Conservation (phyloP, 1,140 invertebrate species). For the Euwallacea fornicatus region DNA sequence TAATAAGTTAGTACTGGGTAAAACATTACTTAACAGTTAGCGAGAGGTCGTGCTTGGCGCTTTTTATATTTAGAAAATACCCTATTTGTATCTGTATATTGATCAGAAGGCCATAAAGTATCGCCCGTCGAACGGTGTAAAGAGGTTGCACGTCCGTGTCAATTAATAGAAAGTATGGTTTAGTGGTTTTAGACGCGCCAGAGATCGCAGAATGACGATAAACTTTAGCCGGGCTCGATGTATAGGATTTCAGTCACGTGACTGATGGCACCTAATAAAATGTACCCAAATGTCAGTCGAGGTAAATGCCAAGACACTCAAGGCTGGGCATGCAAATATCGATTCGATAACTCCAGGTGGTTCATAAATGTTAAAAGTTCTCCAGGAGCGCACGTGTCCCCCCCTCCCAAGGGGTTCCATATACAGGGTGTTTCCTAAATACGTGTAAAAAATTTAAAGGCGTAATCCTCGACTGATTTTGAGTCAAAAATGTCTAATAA, state of each 20-base stretch:
- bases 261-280: not conserved
- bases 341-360: no score
- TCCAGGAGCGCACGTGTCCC: no score
- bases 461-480: no score
- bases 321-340: no score
- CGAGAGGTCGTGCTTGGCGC: constrained; percentile 24
- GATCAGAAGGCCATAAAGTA: constrained; percentile 30
- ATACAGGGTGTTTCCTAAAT: no score
- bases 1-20: constrained; percentile 16
- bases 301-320: no score
- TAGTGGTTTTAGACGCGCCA: constrained; percentile 11
- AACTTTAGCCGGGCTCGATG: constrained; percentile 4
- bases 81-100: constrained; percentile 36
- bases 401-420: no score
- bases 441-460: no score
- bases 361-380: no score
- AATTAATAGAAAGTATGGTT: constrained; percentile 33
- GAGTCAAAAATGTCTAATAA: no score
- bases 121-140: constrained; percentile 25
- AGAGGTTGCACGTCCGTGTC: constrained; percentile 33
- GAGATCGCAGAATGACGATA: constrained; percentile 14
- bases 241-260: not conserved
- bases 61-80: constrained; percentile 29
- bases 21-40: constrained; percentile 31
- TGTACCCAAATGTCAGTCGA: no score